Evolutionary conservation across 2,888 invertebrate species (phyloP).

Genomic region (Parapristionchus giblindavisi): DNA sequence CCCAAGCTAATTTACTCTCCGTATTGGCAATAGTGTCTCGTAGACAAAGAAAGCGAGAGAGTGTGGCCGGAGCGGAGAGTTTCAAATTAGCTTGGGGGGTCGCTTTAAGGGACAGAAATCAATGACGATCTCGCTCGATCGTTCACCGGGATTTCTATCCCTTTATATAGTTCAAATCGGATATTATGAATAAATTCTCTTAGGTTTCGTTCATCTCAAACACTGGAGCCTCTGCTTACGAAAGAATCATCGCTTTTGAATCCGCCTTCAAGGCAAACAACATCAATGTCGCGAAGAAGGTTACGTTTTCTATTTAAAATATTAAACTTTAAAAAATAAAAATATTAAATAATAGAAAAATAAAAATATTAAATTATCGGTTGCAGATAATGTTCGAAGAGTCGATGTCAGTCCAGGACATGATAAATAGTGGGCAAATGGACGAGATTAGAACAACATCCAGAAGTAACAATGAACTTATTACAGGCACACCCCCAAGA

Average conservation of each 20-base stretch:
- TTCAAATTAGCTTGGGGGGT: no score
- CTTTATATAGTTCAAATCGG: neutral
- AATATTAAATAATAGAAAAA: neutral
- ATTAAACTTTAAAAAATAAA: neutral
- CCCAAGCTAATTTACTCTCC: no score
- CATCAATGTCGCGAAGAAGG: constrained; percentile 45
- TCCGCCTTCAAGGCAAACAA: constrained; percentile 40
- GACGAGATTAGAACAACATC: constrained; percentile 48
- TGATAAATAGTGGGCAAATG: constrained; percentile 47
- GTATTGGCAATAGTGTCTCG: no score
- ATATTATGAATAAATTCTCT: neutral
- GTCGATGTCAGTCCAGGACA: constrained; percentile 43
- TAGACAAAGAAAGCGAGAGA: no score
- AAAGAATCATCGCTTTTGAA: constrained; percentile 50
- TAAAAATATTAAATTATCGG: neutral
- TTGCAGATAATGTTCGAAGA: constrained; percentile 50
- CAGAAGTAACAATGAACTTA: constrained; percentile 42
- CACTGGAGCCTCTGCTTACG: constrained; percentile 48
- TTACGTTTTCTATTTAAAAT: no score
- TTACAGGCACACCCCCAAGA: no score
- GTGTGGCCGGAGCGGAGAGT: no score
- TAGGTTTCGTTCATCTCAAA: constrained; percentile 53
- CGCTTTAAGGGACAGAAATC: no score
- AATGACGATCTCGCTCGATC: no score
- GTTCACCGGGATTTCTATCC: neutral